These are phyloP conservation scores for Carterocephalus palaemon DNA, from an alignment of 2,888 invertebrate genomes.

Conservation along the genomic window DNA sequence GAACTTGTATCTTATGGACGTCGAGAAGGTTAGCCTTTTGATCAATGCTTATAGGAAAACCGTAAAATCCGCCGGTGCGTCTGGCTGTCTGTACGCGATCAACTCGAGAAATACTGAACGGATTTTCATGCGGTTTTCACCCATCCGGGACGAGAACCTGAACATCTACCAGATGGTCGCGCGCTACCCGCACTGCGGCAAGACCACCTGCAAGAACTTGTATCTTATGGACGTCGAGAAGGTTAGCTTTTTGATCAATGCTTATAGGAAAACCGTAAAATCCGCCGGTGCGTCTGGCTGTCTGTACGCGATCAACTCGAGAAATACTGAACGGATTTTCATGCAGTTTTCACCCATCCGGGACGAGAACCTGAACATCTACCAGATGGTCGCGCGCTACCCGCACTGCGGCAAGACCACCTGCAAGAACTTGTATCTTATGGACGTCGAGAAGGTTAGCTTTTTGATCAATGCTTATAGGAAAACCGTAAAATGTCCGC, in stretches of 20 bases:
- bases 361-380: conserved; percentile 85
- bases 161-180: conserved; percentile 82
- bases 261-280: too few relatives aligned
- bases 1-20: conserved; percentile 86
- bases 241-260: conserved; percentile 47
- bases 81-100: too few relatives aligned
- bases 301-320: too few relatives aligned
- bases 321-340: too few relatives aligned
- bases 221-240: conserved; percentile 87
- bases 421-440: conserved; percentile 85
- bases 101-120: too few relatives aligned
- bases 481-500: too few relatives aligned
- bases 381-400: conserved; percentile 84
- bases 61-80: too few relatives aligned
- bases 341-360: too few relatives aligned
- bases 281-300: too few relatives aligned
- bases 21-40: conserved; percentile 74
- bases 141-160: conserved; percentile 85
- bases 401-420: conserved; percentile 79
- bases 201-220: conserved; percentile 84
- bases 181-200: conserved; percentile 81
- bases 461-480: too few relatives aligned
- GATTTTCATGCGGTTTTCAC: too few relatives aligned
- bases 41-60: too few relatives aligned
- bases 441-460: conserved; percentile 83